Percentiles rank a stretch among this genome's conserved stretches.
Conservation (phyloP, 2,797 vertebrate genomes). For the Anolis apletophallus region DNA sequence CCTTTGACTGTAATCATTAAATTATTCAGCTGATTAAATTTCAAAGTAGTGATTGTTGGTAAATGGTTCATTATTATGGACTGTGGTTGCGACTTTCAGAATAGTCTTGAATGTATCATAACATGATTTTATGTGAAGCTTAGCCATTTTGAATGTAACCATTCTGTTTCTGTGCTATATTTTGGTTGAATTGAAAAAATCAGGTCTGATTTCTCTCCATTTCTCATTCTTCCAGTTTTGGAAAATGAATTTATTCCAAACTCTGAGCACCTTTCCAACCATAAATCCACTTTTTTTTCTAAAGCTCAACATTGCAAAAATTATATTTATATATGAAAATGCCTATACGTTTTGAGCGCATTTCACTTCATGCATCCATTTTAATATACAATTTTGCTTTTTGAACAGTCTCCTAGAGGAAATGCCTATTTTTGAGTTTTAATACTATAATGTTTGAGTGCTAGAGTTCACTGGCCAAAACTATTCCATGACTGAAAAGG, state of each 20-base stretch:
- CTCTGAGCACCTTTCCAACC: too few species aligned
- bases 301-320: too few species aligned
- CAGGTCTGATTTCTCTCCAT: not conserved
- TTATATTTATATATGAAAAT: too few species aligned
- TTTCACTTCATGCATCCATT: not conserved
- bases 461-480: too few species aligned
- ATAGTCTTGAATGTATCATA: not conserved
- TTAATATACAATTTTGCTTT: not conserved
- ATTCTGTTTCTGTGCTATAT: not conserved
- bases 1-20: not conserved
- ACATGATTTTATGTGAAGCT: not conserved
- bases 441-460: not conserved
- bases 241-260: too few species aligned
- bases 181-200: not conserved
- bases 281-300: too few species aligned
- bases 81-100: not conserved
- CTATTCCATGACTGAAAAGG: too few species aligned
- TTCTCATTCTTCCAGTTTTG: not conserved
- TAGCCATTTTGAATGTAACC: not conserved
- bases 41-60: not conserved
- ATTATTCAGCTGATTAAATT: constrained; percentile 39
- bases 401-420: not conserved
- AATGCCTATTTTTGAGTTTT: not conserved
- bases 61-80: constrained; percentile 4
- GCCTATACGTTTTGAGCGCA: too few species aligned